A percentile compares a stretch with the other conserved stretches of the same genome.
Conservation (phyloP, 2,113 vertebrate species). For the Gopherus evgoodei region DNA sequence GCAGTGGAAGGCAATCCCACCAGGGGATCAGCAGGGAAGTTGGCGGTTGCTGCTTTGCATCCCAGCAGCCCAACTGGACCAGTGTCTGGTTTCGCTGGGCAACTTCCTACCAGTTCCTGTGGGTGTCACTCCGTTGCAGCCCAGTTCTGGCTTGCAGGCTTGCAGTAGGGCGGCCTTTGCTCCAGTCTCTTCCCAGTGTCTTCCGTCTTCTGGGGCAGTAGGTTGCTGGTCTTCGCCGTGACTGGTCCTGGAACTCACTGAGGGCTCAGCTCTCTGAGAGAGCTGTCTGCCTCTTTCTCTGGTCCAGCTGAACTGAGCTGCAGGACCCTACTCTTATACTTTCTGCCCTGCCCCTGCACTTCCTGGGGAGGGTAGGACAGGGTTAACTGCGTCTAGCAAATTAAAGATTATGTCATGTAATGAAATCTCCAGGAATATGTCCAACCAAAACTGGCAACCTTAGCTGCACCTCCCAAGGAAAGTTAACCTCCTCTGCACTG, state of each 20-base stretch:
- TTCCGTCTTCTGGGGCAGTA: background rate
- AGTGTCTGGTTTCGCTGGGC: background rate
- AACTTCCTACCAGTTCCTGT: background rate
- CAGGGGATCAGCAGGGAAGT: background rate
- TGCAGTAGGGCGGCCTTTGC: background rate
- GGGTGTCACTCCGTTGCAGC: background rate
- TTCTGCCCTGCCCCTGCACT: background rate
- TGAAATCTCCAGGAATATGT: background rate
- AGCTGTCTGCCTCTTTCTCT: background rate
- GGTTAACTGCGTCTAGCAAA: background rate
- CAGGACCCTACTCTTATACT: background rate
- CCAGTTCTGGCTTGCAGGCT: background rate
- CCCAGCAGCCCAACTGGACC: background rate
- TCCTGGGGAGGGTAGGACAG: background rate
- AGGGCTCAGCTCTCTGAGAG: background rate
- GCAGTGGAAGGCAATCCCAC: background rate
- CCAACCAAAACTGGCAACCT: background rate
- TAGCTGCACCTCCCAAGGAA: background rate
- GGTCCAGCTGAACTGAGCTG: background rate
- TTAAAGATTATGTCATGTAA: background rate
- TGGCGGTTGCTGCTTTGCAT: background rate
- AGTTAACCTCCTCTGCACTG: background rate
- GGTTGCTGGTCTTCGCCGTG: background rate
- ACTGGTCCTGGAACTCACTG: background rate
- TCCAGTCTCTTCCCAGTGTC: background rate